Evolutionary conservation across 2,888 invertebrate species (phyloP), one percentile per base, ranked within the genome.

Genomic region (Chirona hameri): DNA sequence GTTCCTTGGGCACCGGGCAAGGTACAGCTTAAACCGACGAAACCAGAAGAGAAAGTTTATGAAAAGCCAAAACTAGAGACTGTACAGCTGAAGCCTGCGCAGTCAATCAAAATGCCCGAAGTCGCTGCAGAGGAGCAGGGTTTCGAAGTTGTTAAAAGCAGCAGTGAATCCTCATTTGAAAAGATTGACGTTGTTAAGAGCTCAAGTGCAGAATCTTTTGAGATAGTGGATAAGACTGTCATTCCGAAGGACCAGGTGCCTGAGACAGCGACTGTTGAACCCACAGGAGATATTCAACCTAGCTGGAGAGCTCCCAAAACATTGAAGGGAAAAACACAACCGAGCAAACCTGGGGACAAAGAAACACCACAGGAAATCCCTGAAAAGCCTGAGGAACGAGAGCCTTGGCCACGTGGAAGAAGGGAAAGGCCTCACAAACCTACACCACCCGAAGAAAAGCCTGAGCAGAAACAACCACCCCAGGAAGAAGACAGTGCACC

Each of bases 381-480:
- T n/a, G 81, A 82, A 10, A 81, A 81, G 55, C 81, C 84, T 1
- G 46, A 82, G n/a, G 82, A 83, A 55, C 81, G 72, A 21, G 82
- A 84, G 39, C 79, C 84, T 18, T 79, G 46, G 52, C 79, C 27
- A 7, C 31, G 76, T 21, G 76, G 76, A 5, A 76, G 21, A 18
- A 72, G 31, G 29, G 15, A 72, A 14, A 31, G 39, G 82, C 7
- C 82, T 81, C n/a, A 81, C 65, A 81, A 69, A 79, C 46, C 83
- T 29, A 9, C 81, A 81, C n/a, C n/a, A n/a, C 27, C 82, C 79
- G 52, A 29, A 15, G 21, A 60, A 7, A 10, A 29, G 69, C 46
- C n/a, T 10, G 46, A 81, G n/a, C 48, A 39, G 79, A 39, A 60
- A 39, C 69, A 24, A n/a, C 3, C 14, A 46, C 24, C 31, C 31